Evolutionary conservation across 2,888 invertebrate genomes (phyloP).

Genomic region (Glaucopsyche alexis): DNA sequence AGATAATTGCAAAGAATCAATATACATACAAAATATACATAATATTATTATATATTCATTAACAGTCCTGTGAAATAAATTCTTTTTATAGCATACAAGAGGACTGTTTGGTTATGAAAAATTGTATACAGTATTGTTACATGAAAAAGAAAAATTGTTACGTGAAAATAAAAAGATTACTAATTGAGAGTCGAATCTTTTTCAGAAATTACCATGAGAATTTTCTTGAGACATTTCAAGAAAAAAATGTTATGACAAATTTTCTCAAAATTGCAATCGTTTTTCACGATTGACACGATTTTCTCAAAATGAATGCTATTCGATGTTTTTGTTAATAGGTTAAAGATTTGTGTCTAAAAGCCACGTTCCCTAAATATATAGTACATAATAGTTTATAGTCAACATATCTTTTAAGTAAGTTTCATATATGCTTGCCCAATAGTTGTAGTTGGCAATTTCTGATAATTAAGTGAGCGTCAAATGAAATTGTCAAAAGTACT

Average conservation of each 20-base stretch:
- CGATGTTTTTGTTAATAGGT: neutral
- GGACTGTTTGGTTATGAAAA: neutral
- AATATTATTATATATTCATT: neutral
- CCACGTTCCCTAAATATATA: slow-evolving; percentile 3
- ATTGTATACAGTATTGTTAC: neutral
- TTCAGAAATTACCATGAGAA: neutral
- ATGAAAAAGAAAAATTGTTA: neutral
- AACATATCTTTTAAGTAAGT: slow-evolving; percentile 30
- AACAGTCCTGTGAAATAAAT: neutral
- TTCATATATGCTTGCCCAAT: slow-evolving; percentile 30
- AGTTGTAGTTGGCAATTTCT: slow-evolving; percentile 1
- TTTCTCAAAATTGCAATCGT: too few relatives aligned
- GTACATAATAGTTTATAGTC: slow-evolving; percentile 24
- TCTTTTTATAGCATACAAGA: neutral
- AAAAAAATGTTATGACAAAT: neutral
- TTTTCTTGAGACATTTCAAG: neutral
- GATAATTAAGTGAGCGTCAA: neutral
- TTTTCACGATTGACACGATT: neutral
- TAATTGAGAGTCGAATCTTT: neutral
- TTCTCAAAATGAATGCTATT: neutral
- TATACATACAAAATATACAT: too few relatives aligned
- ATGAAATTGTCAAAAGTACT: neutral
- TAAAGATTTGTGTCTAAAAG: slow-evolving; percentile 8
- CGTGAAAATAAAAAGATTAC: neutral
- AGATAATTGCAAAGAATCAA: too few relatives aligned